A percentile compares a stretch with the other conserved stretches of the same genome.
These are phyloP conservation scores for Colistium nudipinnis DNA, from an alignment of 2,113 vertebrate species.

Conservation along the genomic window DNA sequence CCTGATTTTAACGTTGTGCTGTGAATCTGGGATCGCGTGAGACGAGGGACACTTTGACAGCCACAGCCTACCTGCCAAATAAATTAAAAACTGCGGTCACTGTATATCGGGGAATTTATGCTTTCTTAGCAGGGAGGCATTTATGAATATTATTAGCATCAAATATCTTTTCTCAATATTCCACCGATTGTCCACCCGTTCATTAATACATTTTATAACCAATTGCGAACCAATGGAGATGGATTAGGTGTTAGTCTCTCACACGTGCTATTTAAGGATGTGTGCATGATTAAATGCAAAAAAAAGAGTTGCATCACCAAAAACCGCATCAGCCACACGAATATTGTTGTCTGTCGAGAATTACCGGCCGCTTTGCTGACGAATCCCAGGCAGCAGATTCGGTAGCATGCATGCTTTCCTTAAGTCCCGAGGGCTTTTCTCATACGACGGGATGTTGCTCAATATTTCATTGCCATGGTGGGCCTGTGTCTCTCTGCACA, in stretches of 20 bases:
- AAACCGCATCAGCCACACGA: conserved; percentile 8
- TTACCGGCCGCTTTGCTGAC: conserved; percentile 14
- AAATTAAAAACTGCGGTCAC: no score
- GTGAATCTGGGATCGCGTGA: background rate
- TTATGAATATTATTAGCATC: no score
- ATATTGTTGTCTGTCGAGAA: conserved; percentile 13
- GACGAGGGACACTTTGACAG: background rate
- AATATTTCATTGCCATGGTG: conserved; percentile 57
- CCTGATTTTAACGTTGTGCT: background rate
- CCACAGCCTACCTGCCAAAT: background rate
- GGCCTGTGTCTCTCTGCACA: conserved; percentile 37
- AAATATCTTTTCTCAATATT: no score
- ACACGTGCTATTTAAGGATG: no score
- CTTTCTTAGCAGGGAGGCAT: no score
- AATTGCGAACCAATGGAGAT: no score
- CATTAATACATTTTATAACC: no score
- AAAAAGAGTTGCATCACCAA: no score
- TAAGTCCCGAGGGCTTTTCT: conserved; percentile 56
- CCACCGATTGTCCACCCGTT: no score
- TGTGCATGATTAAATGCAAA: no score
- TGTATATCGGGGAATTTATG: no score
- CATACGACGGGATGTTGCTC: conserved; percentile 45
- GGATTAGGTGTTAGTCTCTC: no score
- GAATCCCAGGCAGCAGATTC: conserved; percentile 41
- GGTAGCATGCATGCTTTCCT: conserved; percentile 39